Base-by-base conservation (phyloP, 2,113 vertebrate genomes). In the Centrocercus urophasianus region DNA sequence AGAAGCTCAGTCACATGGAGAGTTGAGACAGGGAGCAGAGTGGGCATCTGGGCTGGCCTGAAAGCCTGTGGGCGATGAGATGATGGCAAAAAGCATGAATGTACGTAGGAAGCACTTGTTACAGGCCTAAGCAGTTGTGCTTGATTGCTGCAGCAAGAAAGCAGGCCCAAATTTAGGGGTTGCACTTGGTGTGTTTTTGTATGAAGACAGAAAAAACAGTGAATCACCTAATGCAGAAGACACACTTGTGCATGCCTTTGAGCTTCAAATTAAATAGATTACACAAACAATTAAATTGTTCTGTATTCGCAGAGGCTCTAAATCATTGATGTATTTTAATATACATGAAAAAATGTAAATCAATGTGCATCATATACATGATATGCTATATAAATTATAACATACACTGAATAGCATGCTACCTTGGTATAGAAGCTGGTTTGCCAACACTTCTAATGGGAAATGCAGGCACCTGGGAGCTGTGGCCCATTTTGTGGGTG, bases 1-100 rank as follows among this genome's bases (percentile, higher is more conserved):
- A 34, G 65, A 34, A 76, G 32, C n/a, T 67, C n/a, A 5, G 57
- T 63, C 7, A 2, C 1, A 0, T 34, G 2, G 0, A 36, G 40
- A 0, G 5, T 13, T 24, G 0, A 0, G 5, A 1, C 4, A 8
- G n/a, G 56, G 27, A 13, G 30, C 15, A 63, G 19, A 19, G 10
- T 40, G 30, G 12, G 15, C 59, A 6, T 19, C 2, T 3, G 28
- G 27, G 20, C n/a, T 57, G 2, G 0, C 8, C 0, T 10, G 22
- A 7, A 75, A 76, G 54, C 12, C 3, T 61, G 56, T 32, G 25
- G 67, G 3, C 0, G 0, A 8, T 74, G 27, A 19, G 16, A 2
- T 57, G 12, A 57, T 3, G 3, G 20, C 15, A 27, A 20, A 87
- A 21, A 66, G 8, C 56, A 57, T 45, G 36, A 75, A 69, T 69